Conservation (phyloP, 2,113 vertebrate species). For the Chaetops frenatus region DNA sequence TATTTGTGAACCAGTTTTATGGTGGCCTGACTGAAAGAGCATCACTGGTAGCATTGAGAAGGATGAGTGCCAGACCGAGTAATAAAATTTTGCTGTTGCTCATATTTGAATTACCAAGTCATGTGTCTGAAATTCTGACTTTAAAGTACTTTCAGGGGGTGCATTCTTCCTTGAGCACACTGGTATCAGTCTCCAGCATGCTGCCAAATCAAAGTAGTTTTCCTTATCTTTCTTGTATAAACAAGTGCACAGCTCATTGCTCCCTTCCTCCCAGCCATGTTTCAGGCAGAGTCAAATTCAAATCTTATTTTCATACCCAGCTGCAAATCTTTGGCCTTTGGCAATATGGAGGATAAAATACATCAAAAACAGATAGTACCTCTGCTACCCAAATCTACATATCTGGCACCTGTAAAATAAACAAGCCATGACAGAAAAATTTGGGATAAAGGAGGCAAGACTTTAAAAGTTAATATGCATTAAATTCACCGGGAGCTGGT, state of each 20-base stretch:
- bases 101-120: neutral
- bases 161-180: neutral
- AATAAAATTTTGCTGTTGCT: neutral
- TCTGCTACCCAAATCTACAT: neutral
- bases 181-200: neutral
- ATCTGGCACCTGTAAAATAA: neutral
- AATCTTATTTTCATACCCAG: neutral
- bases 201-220: constrained; percentile 6
- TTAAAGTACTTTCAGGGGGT: neutral
- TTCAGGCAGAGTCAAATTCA: neutral
- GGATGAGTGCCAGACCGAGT: neutral
- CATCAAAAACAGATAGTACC: neutral
- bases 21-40: neutral
- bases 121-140: neutral
- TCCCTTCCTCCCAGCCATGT: neutral
- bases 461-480: neutral
- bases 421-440: neutral
- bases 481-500: neutral
- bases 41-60: accelerated
- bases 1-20: neutral
- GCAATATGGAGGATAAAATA: neutral
- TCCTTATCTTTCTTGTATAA: constrained; percentile 24
- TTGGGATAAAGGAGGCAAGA: neutral
- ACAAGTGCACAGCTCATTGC: neutral
- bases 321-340: neutral